Percentiles rank a stretch among this genome's conserved stretches.
These are phyloP conservation scores for Limulus polyphemus DNA, from an alignment of 2,888 invertebrate genomes.

Conservation along the genomic window DNA sequence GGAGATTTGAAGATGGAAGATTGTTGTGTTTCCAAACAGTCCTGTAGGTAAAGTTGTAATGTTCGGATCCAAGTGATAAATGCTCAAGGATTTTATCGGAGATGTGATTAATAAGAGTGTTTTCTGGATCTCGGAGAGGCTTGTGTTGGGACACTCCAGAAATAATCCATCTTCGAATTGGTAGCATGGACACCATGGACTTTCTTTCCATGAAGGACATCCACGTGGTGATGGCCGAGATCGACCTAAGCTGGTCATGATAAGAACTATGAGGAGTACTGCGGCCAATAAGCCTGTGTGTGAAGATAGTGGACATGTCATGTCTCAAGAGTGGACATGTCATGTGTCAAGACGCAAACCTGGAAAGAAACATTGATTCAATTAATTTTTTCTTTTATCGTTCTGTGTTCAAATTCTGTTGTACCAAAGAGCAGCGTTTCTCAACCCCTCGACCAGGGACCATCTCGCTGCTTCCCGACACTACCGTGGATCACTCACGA, in stretches of 20 bases:
- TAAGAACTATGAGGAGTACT: too few species aligned
- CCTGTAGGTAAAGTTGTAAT: slow-evolving; percentile 59
- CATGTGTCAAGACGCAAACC: slow-evolving; percentile 2
- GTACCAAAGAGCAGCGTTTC: too few species aligned
- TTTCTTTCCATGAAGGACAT: slow-evolving; percentile 20
- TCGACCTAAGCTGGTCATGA: too few species aligned
- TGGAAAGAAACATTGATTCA: not conserved
- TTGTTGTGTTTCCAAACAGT: slow-evolving; percentile 49
- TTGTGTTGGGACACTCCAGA: slow-evolving; percentile 74
- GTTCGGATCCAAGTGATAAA: slow-evolving; percentile 74
- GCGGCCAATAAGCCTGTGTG: too few species aligned
- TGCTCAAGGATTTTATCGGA: slow-evolving; percentile 64
- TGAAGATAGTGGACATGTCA: not conserved
- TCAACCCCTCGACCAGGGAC: too few species aligned
- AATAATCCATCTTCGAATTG: slow-evolving; percentile 82
- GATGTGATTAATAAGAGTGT: slow-evolving; percentile 46
- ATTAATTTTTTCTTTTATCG: not conserved
- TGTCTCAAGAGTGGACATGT: not conserved
- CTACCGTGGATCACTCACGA: too few species aligned
- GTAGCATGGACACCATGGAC: slow-evolving; percentile 63
- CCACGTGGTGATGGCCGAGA: not conserved
- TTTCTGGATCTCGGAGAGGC: slow-evolving; percentile 56
- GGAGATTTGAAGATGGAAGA: slow-evolving; percentile 39
- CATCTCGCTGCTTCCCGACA: too few species aligned
- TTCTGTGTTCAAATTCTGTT: too few species aligned